Percentiles rank a stretch among this genome's conserved stretches.
Evolutionary conservation across 2,797 vertebrate genomes (phyloP).

Genomic region (Aldrovandia affinis): DNA sequence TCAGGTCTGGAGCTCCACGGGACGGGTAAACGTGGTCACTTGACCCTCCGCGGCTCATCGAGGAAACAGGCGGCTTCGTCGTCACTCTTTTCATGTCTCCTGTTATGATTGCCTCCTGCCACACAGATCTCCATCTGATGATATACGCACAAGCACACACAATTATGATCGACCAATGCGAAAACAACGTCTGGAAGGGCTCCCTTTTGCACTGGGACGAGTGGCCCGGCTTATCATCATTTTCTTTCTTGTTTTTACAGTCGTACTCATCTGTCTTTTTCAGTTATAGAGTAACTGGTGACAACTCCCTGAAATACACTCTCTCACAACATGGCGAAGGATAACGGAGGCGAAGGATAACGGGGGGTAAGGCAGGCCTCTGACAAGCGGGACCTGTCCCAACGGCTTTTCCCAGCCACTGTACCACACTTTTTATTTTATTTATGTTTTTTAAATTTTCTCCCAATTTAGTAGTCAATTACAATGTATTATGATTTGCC

Average conservation of each 20-base stretch:
- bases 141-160: background rate
- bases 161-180: conserved; percentile 26
- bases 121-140: background rate
- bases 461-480: too few species aligned
- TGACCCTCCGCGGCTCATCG: background rate
- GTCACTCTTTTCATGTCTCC: background rate
- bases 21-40: background rate
- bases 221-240: conserved; percentile 4
- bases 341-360: background rate
- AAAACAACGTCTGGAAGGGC: conserved; percentile 1
- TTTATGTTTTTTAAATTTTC: too few species aligned
- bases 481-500: too few species aligned
- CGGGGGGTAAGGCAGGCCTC: background rate
- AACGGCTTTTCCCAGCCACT: background rate
- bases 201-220: background rate
- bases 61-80: background rate
- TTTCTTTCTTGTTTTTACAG: conserved; percentile 22
- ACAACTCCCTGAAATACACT: conserved; percentile 18
- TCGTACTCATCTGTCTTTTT: conserved; percentile 22
- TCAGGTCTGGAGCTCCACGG: background rate
- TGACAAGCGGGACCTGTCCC: background rate
- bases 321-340: background rate
- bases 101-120: conserved; percentile 14
- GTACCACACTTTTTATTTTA: too few species aligned
- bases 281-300: conserved; percentile 12